These are phyloP conservation scores for Clarias batrachus DNA, from an alignment of 2,113 vertebrate genomes.

Conservation along the genomic window DNA sequence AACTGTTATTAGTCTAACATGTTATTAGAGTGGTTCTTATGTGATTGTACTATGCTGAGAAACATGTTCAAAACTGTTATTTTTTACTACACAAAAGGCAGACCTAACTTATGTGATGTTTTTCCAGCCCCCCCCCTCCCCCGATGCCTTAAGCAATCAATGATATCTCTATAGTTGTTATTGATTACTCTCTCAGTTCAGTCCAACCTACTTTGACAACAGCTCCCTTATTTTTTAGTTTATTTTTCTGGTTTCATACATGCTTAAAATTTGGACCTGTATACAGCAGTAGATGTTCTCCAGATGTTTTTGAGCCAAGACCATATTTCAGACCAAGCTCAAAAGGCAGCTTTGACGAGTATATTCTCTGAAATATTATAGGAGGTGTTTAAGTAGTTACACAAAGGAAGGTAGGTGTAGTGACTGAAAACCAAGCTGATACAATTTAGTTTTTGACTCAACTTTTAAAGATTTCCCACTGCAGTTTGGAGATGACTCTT, in stretches of 20 bases:
- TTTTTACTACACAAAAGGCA: not conserved
- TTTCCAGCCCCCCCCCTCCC: not conserved
- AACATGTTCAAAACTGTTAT: not conserved
- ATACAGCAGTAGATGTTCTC: not conserved
- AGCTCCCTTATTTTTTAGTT: not conserved
- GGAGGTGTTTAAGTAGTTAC: not conserved
- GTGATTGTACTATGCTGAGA: not conserved
- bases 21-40: not conserved
- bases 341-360: not conserved
- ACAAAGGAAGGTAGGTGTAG: not conserved
- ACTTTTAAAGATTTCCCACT: not conserved
- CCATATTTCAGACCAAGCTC: not conserved
- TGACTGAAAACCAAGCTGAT: not conserved
- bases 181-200: not conserved
- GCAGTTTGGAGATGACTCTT: not conserved
- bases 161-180: not conserved
- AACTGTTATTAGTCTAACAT: not conserved
- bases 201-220: not conserved
- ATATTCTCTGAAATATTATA: not conserved
- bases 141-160: not conserved
- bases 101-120: not conserved
- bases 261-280: not conserved
- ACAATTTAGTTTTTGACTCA: not conserved
- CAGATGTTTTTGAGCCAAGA: not conserved
- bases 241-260: not conserved